phyloP scores from a whole-genome alignment of 1,140 invertebrate species.

The Gryllus bimaculatus region DNA sequence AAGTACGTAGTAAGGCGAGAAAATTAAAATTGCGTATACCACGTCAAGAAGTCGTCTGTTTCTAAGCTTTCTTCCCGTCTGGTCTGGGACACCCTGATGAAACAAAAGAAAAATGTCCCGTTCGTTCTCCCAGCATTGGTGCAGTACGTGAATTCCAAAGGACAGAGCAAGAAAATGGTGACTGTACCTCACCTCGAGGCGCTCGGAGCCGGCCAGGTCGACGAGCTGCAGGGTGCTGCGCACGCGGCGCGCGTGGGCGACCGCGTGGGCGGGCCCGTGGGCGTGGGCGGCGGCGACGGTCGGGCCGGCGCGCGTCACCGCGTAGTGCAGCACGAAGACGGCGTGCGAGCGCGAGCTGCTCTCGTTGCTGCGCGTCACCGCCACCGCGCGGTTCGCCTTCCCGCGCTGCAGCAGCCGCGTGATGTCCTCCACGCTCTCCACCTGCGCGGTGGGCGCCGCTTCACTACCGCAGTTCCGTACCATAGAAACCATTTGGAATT shows the following conservation, averaged over 20 bases:
- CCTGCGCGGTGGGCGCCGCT: background rate
- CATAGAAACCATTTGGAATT: too few relatives aligned
- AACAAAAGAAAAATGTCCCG: too few relatives aligned
- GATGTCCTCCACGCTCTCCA: slow-evolving; percentile 71
- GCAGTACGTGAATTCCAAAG: too few relatives aligned
- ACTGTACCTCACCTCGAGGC: slow-evolving; percentile 52
- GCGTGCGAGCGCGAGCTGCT: slow-evolving; percentile 96
- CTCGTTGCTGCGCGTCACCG: slow-evolving; percentile 97
- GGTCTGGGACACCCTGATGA: too few relatives aligned
- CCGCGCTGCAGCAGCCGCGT: slow-evolving; percentile 77
- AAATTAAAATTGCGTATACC: too few relatives aligned
- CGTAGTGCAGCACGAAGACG: slow-evolving; percentile 59
- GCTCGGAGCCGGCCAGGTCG: slow-evolving; percentile 92
- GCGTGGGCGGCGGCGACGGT: background rate
- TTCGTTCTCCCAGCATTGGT: too few relatives aligned
- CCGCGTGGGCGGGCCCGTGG: slow-evolving; percentile 74
- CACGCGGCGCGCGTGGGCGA: slow-evolving; percentile 57
- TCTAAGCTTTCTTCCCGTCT: too few relatives aligned
- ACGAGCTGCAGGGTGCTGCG: slow-evolving; percentile 60
- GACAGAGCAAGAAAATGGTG: too few relatives aligned
- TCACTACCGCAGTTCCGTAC: too few relatives aligned
- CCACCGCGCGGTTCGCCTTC: slow-evolving; percentile 79
- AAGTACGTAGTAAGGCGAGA: too few relatives aligned
- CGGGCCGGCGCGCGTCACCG: background rate
- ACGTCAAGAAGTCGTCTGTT: too few relatives aligned